phyloP scores from a whole-genome alignment of 2,797 vertebrate genomes.

The Micrastur ruficollis region DNA sequence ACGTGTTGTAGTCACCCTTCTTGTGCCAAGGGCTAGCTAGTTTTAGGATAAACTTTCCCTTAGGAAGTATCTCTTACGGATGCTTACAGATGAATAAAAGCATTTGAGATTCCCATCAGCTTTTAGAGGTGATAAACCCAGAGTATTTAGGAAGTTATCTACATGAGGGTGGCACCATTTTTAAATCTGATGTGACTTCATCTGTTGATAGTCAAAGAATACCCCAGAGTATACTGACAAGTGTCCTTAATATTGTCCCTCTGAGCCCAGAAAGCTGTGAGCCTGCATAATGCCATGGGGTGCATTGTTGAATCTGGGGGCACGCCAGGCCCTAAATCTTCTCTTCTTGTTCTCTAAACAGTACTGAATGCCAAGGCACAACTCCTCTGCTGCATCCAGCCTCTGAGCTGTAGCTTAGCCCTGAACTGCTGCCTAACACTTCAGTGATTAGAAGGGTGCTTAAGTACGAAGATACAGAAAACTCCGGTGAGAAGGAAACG shows the following conservation, averaged over 20 bases:
- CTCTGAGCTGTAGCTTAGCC: neutral
- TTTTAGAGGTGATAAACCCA: neutral
- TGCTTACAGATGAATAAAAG: neutral
- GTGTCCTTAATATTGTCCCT: neutral
- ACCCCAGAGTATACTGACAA: neutral
- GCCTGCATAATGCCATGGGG: neutral
- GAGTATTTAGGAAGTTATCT: neutral
- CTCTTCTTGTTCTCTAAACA: neutral
- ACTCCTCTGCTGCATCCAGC: neutral
- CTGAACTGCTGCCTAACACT: neutral
- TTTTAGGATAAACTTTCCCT: neutral
- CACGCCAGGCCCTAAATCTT: neutral
- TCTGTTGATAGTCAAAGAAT: neutral
- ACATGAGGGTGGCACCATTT: neutral
- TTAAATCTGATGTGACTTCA: neutral
- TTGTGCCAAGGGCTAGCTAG: neutral
- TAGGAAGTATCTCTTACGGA: neutral
- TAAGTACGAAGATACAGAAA: neutral
- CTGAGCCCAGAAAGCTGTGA: neutral
- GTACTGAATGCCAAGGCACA: neutral
- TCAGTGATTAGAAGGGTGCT: neutral
- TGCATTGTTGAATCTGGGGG: neutral
- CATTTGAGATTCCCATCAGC: neutral
- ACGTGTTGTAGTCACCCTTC: neutral
- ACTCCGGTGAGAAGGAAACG: neutral